Evolutionary conservation across 2,888 invertebrate species (phyloP).

Genomic region (Anarsia innoxiella): DNA sequence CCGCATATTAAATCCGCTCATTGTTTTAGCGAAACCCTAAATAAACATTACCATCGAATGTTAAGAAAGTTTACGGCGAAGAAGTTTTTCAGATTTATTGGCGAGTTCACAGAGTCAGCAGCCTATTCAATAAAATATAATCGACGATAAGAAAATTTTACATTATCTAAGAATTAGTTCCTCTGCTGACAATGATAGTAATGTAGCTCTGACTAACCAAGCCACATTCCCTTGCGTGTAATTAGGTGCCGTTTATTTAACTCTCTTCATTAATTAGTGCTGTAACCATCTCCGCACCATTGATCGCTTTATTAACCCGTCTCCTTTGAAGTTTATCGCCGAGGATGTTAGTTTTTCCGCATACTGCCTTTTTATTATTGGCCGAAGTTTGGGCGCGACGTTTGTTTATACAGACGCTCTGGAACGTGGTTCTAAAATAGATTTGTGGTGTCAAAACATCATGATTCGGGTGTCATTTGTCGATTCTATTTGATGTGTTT

Average conservation of each 20-base stretch:
- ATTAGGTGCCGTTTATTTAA: constrained; percentile 13
- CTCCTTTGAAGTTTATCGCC: constrained; percentile 63
- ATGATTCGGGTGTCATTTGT: constrained; percentile 52
- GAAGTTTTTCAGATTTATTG: no score
- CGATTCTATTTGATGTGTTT: constrained; percentile 25
- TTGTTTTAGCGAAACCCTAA: constrained; percentile 21
- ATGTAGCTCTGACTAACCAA: no score
- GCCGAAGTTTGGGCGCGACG: constrained; percentile 69
- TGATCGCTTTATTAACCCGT: constrained; percentile 63
- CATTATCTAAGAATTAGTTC: no score
- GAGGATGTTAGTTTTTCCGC: constrained; percentile 75
- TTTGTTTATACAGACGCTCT: constrained; percentile 66
- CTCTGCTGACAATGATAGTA: no score
- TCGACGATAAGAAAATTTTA: no score
- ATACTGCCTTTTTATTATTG: constrained; percentile 74
- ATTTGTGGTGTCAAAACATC: constrained; percentile 69
- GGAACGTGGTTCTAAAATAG: constrained; percentile 59
- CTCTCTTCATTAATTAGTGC: constrained; percentile 46
- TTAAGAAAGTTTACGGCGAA: no score
- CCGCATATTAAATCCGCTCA: constrained; percentile 34
- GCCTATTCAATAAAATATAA: no score
- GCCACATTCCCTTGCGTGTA: no score
- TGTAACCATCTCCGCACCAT: constrained; percentile 53
- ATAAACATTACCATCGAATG: no score
- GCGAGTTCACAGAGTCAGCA: no score